Percentiles rank a stretch among this genome's conserved stretches.
Conservation (phyloP, 1,140 invertebrate genomes). For the Polypedilum pembai region DNA sequence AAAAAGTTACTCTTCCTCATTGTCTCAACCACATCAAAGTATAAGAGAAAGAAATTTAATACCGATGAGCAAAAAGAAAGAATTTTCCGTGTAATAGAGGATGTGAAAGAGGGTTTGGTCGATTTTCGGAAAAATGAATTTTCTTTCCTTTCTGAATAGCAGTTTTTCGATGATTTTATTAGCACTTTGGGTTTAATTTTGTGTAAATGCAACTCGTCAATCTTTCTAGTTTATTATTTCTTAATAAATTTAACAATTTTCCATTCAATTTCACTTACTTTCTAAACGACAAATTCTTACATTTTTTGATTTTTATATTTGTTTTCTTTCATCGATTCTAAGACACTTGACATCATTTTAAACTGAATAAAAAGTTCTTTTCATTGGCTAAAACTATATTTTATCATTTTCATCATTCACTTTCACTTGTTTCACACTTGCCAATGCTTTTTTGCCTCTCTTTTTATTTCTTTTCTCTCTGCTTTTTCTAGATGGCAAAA, state of each 20-base stretch:
- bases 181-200: background rate
- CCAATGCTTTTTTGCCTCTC: background rate
- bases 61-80: background rate
- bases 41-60: background rate
- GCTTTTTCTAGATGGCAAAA: background rate
- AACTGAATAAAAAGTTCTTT: background rate
- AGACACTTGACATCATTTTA: background rate
- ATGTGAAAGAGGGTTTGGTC: background rate
- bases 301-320: background rate
- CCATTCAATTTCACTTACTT: constrained; percentile 18
- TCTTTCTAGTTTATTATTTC: background rate
- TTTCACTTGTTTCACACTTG: background rate
- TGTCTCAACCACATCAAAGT: constrained; percentile 2
- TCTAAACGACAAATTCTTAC: background rate
- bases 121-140: background rate
- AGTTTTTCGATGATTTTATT: background rate
- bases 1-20: background rate
- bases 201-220: background rate
- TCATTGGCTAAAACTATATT: background rate
- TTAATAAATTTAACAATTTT: background rate
- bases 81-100: background rate
- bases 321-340: background rate
- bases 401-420: background rate
- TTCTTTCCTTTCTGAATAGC: background rate
- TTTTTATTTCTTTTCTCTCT: background rate